Evolutionary conservation across 2,113 vertebrate genomes (phyloP), one percentile per base, ranked within the genome.

Genomic region (Phalacrocorax brasilianus): DNA sequence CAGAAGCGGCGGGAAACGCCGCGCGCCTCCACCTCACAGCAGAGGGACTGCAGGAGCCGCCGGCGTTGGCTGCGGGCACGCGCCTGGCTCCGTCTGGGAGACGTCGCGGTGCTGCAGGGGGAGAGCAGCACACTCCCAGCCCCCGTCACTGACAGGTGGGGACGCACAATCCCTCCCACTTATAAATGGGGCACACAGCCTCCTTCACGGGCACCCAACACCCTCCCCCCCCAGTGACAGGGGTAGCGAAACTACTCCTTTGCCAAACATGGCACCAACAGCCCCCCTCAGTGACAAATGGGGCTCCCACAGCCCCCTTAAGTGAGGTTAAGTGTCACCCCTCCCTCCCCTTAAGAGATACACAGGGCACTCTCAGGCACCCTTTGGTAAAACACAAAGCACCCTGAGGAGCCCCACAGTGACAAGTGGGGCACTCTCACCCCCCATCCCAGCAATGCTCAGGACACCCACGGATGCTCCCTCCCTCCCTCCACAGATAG

Each of bases 91-190:
- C 14, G 22, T 9, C 67, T 8, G 47, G 33, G 47, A 8, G 33
- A 7, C 1, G 49, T 30, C 7, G 27, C 26, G 27, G 26, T 53
- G 56, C 20, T 14, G 27, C n/a, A 8, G 5, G 2, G 19, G 27
- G 56, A 5, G n/a, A 49, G 44, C 27, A 0, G n/a, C n/a, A 44
- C n/a, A 6, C 5, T 20, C 26, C 33, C 12, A 8, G 22, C 6
- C 9, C 3, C 26, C 45, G 12, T 20, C 45, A 11, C 27, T 19
- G 45, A 24, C 22, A 42, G 23, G 13, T 4, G 18, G 42, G 55
- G 42, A 22, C 55, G 19, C 53, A 42, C 23, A 20, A 14, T 5
- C 12, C 14, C 4, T 40, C 11, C 24, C 45, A 10, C n/a, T 30
- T n/a, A 32, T 11, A 40, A 38, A 40, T 2, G 1, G 8, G 35